These are phyloP conservation scores for Mesorhabditis sp. DNA, from an alignment of 2,888 invertebrate genomes.

Conservation along the genomic window DNA sequence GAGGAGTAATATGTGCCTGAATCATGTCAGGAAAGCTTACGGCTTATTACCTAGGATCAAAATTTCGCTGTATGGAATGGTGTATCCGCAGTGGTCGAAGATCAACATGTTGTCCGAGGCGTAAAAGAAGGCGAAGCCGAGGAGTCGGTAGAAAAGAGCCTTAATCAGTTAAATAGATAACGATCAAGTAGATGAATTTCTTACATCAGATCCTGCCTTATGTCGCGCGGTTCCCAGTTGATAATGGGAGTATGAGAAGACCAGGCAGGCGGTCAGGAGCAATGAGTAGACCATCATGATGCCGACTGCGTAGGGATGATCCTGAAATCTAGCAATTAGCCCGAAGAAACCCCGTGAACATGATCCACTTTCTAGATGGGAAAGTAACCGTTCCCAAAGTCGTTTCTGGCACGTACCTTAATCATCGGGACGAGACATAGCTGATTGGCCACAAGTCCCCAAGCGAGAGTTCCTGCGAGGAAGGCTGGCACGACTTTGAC, in stretches of 20 bases:
- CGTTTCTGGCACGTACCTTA: neutral
- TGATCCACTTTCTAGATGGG: too few relatives aligned
- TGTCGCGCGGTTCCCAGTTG: constrained; percentile 25
- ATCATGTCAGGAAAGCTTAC: constrained; percentile 16
- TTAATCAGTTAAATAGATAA: constrained; percentile 5
- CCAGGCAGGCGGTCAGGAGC: constrained; percentile 28
- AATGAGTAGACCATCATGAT: constrained; percentile 33
- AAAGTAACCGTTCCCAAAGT: too few relatives aligned
- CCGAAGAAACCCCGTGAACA: neutral
- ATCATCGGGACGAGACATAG: constrained; percentile 22
- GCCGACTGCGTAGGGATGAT: constrained; percentile 21
- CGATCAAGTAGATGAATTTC: neutral
- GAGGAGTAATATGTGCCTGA: constrained; percentile 46
- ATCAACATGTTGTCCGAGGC: constrained; percentile 46
- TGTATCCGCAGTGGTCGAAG: constrained; percentile 37
- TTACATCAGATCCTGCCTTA: constrained; percentile 17
- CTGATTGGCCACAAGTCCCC: constrained; percentile 30
- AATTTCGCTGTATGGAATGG: constrained; percentile 24
- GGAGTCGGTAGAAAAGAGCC: constrained; percentile 15
- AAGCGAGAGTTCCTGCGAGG: constrained; percentile 21
- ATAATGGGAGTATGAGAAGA: constrained; percentile 34
- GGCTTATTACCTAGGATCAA: constrained; percentile 6
- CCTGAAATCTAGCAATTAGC: neutral
- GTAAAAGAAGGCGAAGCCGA: constrained; percentile 33
- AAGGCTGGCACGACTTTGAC: neutral